Evolutionary conservation across 2,888 invertebrate species (phyloP).

Genomic region (Drosophila leonis): DNA sequence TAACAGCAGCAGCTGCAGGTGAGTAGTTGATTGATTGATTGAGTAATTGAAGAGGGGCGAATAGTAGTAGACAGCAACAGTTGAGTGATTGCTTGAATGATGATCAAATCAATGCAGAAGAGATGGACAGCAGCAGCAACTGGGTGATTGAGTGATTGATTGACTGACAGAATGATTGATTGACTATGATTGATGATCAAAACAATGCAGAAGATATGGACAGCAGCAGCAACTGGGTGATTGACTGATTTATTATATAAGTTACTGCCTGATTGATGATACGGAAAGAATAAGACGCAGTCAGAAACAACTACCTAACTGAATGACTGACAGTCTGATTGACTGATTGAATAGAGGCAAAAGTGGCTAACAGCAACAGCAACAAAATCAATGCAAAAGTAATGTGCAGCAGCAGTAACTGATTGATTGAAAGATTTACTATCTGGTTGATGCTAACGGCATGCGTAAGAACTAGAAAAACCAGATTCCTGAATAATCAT

Average conservation of each 20-base stretch:
- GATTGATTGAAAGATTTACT: background rate
- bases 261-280: too few relatives aligned
- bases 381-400: background rate
- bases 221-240: too few relatives aligned
- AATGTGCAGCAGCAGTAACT: background rate
- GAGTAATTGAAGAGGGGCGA: background rate
- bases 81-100: background rate
- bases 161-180: too few relatives aligned
- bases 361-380: background rate
- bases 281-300: too few relatives aligned
- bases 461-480: too few relatives aligned
- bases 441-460: too few relatives aligned
- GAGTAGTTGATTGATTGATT: slow-evolving; percentile 28
- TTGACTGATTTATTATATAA: too few relatives aligned
- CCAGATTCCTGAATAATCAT: too few relatives aligned
- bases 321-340: too few relatives aligned
- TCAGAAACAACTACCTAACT: too few relatives aligned
- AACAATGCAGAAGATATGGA: too few relatives aligned
- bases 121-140: background rate
- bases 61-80: background rate
- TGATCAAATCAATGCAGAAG: background rate
- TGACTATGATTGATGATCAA: too few relatives aligned
- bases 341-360: background rate
- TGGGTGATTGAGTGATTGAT: background rate
- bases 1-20: slow-evolving; percentile 80